Percentiles rank a stretch among this genome's conserved stretches.
Evolutionary conservation across 2,888 invertebrate genomes (phyloP).

Genomic region (Drosophila melanocephala): DNA sequence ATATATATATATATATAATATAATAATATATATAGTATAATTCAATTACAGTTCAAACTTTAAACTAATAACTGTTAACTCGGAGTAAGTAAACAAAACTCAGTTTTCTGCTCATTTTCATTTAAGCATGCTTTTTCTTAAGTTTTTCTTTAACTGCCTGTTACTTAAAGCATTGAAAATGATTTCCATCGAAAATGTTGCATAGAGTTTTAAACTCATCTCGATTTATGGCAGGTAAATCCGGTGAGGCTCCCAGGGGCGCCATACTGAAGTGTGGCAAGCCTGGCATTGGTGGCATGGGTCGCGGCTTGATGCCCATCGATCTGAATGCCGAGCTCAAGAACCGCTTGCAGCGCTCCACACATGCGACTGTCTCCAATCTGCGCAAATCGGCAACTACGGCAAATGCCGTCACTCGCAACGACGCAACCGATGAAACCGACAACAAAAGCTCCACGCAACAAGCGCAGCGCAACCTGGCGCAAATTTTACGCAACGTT

Average conservation of each 20-base stretch:
- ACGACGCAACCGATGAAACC: conserved; percentile 66
- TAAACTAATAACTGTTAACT: not conserved
- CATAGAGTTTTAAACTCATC: not conserved
- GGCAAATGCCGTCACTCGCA: conserved; percentile 65
- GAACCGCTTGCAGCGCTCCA: conserved; percentile 84
- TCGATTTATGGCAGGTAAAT: conserved; percentile 41
- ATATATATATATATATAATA: no score
- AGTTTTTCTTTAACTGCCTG: conserved; percentile 7
- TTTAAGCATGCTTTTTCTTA: conserved; percentile 10
- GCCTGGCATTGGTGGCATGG: conserved; percentile 80
- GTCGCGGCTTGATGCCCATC: conserved; percentile 82
- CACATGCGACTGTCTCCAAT: conserved; percentile 84
- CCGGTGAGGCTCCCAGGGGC: conserved; percentile 71
- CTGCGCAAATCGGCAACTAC: conserved; percentile 83
- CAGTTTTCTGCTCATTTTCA: not conserved
- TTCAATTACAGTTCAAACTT: not conserved
- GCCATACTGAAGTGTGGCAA: conserved; percentile 81
- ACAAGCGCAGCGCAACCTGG: conserved; percentile 77
- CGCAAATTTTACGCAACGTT: conserved; percentile 81
- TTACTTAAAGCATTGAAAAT: not conserved
- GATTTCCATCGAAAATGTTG: not conserved
- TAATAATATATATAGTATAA: not conserved
- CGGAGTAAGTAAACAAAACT: conserved; percentile 44
- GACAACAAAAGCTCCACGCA: conserved; percentile 38
- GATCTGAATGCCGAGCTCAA: conserved; percentile 85